Evolutionary conservation across 64 coral and sea anemone species (phyloP).

Genomic region (Pocillopora verrucosa): DNA sequence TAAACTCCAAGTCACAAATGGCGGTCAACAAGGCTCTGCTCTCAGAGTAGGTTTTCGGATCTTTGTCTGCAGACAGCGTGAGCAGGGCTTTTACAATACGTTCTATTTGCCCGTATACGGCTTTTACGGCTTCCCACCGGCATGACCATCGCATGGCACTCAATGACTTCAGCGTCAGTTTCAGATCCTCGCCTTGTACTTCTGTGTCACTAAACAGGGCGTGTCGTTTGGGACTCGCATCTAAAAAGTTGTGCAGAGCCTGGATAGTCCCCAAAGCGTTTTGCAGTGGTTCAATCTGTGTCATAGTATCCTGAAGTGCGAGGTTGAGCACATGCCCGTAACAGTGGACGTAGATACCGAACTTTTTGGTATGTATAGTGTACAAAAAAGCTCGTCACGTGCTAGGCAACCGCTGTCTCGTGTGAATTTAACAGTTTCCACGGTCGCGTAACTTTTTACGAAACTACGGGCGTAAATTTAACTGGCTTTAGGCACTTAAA

Average conservation of each 20-base stretch:
- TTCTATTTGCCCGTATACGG: slow-evolving; percentile 37
- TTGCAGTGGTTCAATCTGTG: slow-evolving; percentile 54
- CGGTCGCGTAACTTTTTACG: too few species aligned
- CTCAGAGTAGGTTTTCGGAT: slow-evolving; percentile 60
- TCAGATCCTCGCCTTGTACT: slow-evolving; percentile 3
- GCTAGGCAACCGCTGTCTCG: too few species aligned
- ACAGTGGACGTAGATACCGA: slow-evolving; percentile 50
- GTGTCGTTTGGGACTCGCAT: slow-evolving; percentile 63
- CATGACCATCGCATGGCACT: slow-evolving; percentile 51
- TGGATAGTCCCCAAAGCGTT: slow-evolving; percentile 51
- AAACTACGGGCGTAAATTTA: too few species aligned
- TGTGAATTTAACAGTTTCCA: too few species aligned
- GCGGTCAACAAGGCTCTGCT: too few species aligned
- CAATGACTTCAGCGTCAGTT: slow-evolving; percentile 48
- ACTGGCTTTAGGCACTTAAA: too few species aligned
- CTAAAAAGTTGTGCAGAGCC: slow-evolving; percentile 56
- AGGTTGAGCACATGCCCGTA: slow-evolving; percentile 58
- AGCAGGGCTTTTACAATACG: slow-evolving; percentile 53
- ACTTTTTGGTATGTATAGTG: too few species aligned
- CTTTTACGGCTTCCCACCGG: slow-evolving; percentile 48
- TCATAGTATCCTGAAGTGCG: slow-evolving; percentile 54
- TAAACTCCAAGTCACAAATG: too few species aligned
- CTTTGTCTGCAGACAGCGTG: slow-evolving; percentile 37
- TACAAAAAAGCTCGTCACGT: too few species aligned
- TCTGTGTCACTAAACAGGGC: slow-evolving; percentile 45